Evolutionary conservation across 2,113 vertebrate species (phyloP), one percentile per base, ranked within the genome.

Genomic region (Oncorhynchus gorbuscha): DNA sequence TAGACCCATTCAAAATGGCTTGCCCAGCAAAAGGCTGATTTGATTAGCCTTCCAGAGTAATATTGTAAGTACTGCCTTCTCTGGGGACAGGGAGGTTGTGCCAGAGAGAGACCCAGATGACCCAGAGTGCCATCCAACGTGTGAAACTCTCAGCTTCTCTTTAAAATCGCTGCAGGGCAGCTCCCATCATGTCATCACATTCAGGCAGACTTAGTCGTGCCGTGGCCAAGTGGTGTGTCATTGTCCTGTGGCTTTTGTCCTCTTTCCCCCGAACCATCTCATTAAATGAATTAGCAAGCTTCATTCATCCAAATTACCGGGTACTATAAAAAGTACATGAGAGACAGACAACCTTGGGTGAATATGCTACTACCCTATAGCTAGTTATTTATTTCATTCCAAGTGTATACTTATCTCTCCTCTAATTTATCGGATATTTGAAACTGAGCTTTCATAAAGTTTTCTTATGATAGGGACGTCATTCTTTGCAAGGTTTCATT

Each of bases 231-330:
- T 45, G 11, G 24, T 61, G 65, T 73, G 70, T 58, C 58, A 16
- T 45, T 74, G 58, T 71, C 70, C 11, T 75, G 26, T 64, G 48
- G 48, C 62, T 48, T 22, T n/a, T 62, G 18, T 32, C 66, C 28
- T 26, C 14, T 69, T 35, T 69, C 14, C 66, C 49, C 12, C 35
- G 12, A 72, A 70, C 11, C 66, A 66, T 58, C 73, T 80, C 76
- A 83, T 85, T 80, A 76, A 75, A 76, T 78, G 14, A 78, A 79
- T 79, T 79, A 71, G 62, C 13, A 5, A 45, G 49, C 73, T 68
- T 81, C 76, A 76, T 76, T 85, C 79, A 76, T 76, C 55, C 72
- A 73, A 76, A 82, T 82, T 78, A 75, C 45, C 79, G 69, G 39
- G 24, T 68, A 61, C 51, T 59, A 35, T 39, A 55, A 24, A 22